Evolutionary conservation across 2,797 vertebrate species (phyloP), one percentile per base, ranked within the genome.

Genomic region (Sebastes melanostomus): DNA sequence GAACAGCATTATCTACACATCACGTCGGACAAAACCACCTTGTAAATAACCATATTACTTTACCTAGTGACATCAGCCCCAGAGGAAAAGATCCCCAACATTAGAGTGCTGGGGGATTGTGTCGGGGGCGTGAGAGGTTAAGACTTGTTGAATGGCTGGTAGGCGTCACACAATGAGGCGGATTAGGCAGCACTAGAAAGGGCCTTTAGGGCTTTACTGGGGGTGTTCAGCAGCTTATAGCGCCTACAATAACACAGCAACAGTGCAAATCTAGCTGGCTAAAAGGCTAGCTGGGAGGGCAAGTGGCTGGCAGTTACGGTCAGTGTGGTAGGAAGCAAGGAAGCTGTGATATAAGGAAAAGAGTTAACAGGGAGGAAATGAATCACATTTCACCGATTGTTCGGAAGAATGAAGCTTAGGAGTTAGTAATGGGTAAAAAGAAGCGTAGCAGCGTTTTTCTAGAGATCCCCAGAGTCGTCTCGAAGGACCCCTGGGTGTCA

Each of bases 121-220:
- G 88, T 78, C 6, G 38, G 88, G 91, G 90, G 88, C 66, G 82
- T 88, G 82, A 91, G 91, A 87, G 93, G 93, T 94, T 92, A 93
- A 94, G 88, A 93, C 91, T 84, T 81, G 87, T 86, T 94, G 91
- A 92, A 93, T 93, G 80, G 92, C 91, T 89, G 81, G 61, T 88
- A 74, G 90, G 87, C 86, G 81, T 91, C 87, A 76, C 89, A 94
- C 93, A 94, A 93, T 93, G 92, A 90, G 82, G 87, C 85, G 92
- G 93, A 95, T 95, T 95, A 95, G 86, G 84, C 89, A 66, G 84
- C 90, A 89, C 88, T 90, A 88, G 89, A 92, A 83, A 86, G 78
- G 90, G 91, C 88, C 90, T 93, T 91, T 82, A 63, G 80, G 82
- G 91, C 93, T 92, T 93, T 91, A 86, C 89, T 80, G 79, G 86